Evolutionary conservation across 2,113 vertebrate genomes (phyloP), one percentile per base, ranked within the genome.

Genomic region (Notothenia coriiceps): DNA sequence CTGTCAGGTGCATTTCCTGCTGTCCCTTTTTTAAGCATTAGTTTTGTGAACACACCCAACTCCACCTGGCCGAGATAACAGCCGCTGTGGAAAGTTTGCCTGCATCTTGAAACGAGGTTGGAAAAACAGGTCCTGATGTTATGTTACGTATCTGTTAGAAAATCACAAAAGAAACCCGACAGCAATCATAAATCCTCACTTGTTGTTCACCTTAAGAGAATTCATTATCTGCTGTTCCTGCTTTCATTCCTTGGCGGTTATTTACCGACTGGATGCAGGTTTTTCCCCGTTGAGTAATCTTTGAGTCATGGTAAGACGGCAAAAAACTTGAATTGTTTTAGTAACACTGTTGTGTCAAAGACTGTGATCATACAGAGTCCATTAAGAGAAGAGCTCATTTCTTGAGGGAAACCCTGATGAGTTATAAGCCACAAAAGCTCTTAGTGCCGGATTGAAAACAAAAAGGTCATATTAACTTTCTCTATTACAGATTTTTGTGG

Each of bases 1-100:
- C 55, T 17, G 25, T 67, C 62, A 55, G 46, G 54, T 52, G 49
- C 1, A 13, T 83, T n/a, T 73, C 50, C 2, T 49, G 17, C 20
- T 49, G 18, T 71, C 13, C 2, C 22, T 63, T n/a, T n/a, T 22
- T 2, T 6, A 0, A 67, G 65, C 33, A 13, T n/a, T 13, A 9
- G 25, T 47, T 59, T 52, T n/a, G 49, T 35, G 59, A 83, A 67
- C 77, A 56, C 81, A 49, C 69, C 81, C 43, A 33, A 2, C 52
- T 6, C 51, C 56, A n/a, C 25, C 17, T 29, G 61, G 29, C 61
- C 50, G 9, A 17, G n/a, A 1, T 60, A 8, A 75, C 5, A 54
- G 47, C 43, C 20, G 54, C 57, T 64, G 85, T 65, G n/a, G 60
- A 40, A 46, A 54, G 65, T 46, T 25, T 10, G 9, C 6, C 22